Evolutionary conservation across 2,888 invertebrate species (phyloP).

Genomic region (Dorcus parallelipipedus): DNA sequence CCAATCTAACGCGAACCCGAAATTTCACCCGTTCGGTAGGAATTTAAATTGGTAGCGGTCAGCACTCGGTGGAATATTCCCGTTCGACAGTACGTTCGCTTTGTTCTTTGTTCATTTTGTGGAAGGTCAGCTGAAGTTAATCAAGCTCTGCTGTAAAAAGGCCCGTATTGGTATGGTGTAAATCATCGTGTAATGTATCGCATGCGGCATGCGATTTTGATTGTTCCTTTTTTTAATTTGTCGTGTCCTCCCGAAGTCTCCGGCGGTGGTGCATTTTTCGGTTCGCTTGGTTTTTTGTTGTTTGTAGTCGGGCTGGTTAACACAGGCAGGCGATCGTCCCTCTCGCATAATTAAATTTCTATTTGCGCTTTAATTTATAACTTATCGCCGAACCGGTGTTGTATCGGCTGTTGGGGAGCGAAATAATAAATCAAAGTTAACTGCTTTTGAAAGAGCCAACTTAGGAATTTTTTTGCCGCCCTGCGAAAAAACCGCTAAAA

Average conservation of each 20-base stretch:
- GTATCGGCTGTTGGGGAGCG: no score
- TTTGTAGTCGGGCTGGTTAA: no score
- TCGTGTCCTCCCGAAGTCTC: no score
- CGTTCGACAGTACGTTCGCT: slow-evolving; percentile 29
- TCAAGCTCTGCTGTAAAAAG: slow-evolving; percentile 37
- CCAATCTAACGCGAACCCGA: slow-evolving; percentile 39
- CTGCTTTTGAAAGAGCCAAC: no score
- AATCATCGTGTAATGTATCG: slow-evolving; percentile 24
- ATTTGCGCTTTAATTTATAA: no score
- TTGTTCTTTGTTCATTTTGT: slow-evolving; percentile 39
- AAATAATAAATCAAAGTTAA: no score
- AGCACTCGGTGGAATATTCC: slow-evolving; percentile 35
- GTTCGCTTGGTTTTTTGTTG: neutral
- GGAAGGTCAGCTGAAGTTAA: slow-evolving; percentile 40
- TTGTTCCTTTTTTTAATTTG: no score
- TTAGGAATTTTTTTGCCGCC: no score
- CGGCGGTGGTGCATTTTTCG: neutral
- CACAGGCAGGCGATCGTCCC: no score
- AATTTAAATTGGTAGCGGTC: slow-evolving; percentile 44
- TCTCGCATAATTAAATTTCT: no score
- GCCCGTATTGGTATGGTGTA: slow-evolving; percentile 32
- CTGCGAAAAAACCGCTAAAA: no score
- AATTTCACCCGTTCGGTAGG: slow-evolving; percentile 29
- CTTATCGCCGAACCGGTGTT: no score
- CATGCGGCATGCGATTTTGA: neutral